A percentile compares a stretch with the other conserved stretches of the same genome.
These are phyloP conservation scores for Propsilocerus akamusi DNA, from an alignment of 1,140 invertebrate species.

Conservation along the genomic window DNA sequence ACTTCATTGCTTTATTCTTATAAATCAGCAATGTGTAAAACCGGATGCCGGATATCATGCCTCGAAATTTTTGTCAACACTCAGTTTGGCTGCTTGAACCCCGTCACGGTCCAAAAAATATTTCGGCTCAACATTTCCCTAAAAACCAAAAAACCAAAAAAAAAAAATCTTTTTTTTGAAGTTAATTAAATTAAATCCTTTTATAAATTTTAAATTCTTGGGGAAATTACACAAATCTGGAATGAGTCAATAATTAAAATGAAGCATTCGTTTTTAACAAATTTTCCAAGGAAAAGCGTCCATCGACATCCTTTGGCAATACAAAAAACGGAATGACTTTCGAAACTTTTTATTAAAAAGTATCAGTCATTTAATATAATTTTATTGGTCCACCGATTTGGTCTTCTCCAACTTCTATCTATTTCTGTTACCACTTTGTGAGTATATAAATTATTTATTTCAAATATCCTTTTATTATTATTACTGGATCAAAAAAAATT, in stretches of 20 bases:
- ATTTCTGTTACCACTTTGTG: not conserved
- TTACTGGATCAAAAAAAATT: conserved; percentile 2
- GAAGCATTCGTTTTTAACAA: too few relatives aligned
- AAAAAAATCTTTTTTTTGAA: too few relatives aligned
- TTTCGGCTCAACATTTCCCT: too few relatives aligned
- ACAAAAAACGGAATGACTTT: too few relatives aligned
- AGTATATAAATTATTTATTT: conserved; percentile 1
- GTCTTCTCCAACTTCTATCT: not conserved
- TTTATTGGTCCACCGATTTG: not conserved
- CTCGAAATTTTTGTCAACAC: not conserved
- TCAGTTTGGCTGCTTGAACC: not conserved
- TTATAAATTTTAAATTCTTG: too few relatives aligned
- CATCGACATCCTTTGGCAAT: too few relatives aligned
- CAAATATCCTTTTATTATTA: conserved; percentile 1
- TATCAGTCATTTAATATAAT: not conserved
- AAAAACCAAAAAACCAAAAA: too few relatives aligned
- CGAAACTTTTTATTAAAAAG: too few relatives aligned
- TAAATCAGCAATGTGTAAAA: not conserved
- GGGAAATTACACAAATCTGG: too few relatives aligned
- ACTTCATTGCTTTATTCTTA: not conserved
- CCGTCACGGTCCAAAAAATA: not conserved
- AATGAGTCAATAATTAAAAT: too few relatives aligned
- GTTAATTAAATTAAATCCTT: too few relatives aligned
- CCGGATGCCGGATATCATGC: not conserved
- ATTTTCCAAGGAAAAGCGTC: too few relatives aligned